Evolutionary conservation across 1,140 invertebrate genomes (phyloP), one percentile per base, ranked within the genome.

Genomic region (Zaprionus ghesquierei): DNA sequence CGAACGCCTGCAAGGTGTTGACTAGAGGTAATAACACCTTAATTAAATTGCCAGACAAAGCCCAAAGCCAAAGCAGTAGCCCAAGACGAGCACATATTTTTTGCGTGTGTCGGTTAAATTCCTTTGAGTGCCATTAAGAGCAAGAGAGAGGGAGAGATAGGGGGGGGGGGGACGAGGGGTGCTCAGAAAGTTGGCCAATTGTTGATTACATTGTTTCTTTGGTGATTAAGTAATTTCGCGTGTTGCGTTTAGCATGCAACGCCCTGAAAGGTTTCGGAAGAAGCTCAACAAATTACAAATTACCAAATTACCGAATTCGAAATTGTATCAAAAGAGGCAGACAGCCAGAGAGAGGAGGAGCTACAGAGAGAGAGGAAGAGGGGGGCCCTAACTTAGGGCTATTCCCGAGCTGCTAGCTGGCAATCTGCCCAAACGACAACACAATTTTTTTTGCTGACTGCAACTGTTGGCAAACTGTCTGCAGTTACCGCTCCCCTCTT

Each of bases 1-100:
- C n/a, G 35, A 50, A 89, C 84, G 76, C 82, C 79, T 84, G 76
- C 66, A 76, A 84, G 84, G 84, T 89, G 84, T 87, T 89, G 84
- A 87, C 81, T 89, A 79, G 66, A 79, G 79, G 82, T 79, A 87
- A 76, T 50, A 71, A 72, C 79, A 69, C 79, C 76, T 84, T 87
- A 87, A 87, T 87, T 89, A 87, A 87, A 87, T 87, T 89, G 84
- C 53, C 84, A 86, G 79, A 63, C 69, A 62, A 41, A 41, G 35
- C n/a, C 6, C n/a, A n/a, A n/a, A n/a, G n/a, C n/a, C 41, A 63
- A 60, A 23, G 49, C 29, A 22, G 20, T 55, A 31, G n/a, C 31
- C 31, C 35, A 41, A 46, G 18, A 12, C 4, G 41, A 9, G 18
- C 41, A 58, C 18, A 41, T 61, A 53, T 73, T 56, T 73, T 84